Evolutionary conservation across 2,113 vertebrate genomes (phyloP).

Genomic region (Anoura caudifer): DNA sequence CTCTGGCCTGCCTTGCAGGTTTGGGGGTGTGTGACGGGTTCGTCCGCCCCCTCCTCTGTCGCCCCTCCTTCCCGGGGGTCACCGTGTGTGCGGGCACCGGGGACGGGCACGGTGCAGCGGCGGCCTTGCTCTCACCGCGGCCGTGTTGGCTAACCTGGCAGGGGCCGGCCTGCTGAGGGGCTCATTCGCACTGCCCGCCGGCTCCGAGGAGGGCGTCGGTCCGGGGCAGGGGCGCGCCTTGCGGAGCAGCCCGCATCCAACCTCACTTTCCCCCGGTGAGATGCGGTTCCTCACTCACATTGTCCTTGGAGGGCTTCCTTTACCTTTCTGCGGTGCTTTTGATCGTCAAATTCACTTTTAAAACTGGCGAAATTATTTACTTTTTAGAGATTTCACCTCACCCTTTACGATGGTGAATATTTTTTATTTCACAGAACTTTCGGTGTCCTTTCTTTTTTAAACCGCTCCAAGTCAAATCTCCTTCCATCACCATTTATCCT

Average conservation of each 20-base stretch:
- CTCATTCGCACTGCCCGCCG: too few species aligned
- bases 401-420: not conserved
- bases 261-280: not conserved
- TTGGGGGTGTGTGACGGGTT: not conserved
- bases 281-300: not conserved
- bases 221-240: too few species aligned
- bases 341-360: not conserved
- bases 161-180: too few species aligned
- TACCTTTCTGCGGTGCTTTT: not conserved
- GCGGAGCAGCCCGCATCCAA: accelerated
- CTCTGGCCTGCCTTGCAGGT: not conserved
- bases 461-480: not conserved
- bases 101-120: too few species aligned
- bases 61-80: not conserved
- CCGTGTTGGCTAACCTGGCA: too few species aligned
- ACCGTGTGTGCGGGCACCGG: too few species aligned
- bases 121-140: too few species aligned
- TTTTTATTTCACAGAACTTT: not conserved
- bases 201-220: too few species aligned
- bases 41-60: not conserved
- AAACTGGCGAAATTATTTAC: not conserved
- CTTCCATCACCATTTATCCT: not conserved
- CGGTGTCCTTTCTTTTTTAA: not conserved
- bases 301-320: not conserved
- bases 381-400: not conserved